Evolutionary conservation across 2,888 invertebrate species (phyloP).

Genomic region (Watsonalla cultraria): DNA sequence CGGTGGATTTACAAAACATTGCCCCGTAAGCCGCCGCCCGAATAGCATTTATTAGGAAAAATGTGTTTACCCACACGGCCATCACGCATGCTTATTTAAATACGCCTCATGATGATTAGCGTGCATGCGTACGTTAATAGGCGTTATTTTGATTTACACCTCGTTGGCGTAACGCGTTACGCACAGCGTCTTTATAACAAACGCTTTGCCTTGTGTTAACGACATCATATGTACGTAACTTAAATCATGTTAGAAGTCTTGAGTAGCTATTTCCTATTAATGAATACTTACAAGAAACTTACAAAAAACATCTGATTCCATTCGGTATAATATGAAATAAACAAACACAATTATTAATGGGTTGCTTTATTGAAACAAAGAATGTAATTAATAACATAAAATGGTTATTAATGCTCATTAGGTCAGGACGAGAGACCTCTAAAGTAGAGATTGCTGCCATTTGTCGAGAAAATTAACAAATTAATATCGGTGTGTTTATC

Average conservation of each 20-base stretch:
- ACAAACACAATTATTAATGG: not conserved
- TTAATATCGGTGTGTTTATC: slow-evolving; percentile 13
- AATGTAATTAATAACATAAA: not conserved
- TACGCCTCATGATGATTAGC: slow-evolving; percentile 10
- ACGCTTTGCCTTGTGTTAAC: not conserved
- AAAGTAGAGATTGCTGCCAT: not conserved
- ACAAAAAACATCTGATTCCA: no score
- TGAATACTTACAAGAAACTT: no score
- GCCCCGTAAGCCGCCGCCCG: slow-evolving; percentile 46
- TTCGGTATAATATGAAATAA: no score
- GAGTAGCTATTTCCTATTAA: no score
- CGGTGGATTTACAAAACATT: slow-evolving; percentile 68
- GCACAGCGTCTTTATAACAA: no score
- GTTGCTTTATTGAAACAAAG: not conserved
- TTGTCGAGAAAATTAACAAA: slow-evolving; percentile 5
- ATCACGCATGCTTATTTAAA: slow-evolving; percentile 41
- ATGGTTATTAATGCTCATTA: not conserved
- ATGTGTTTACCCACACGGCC: slow-evolving; percentile 44
- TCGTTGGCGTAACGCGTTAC: slow-evolving; percentile 12
- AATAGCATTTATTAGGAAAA: slow-evolving; percentile 71
- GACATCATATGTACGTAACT: not conserved
- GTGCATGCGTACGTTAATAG: slow-evolving; percentile 7
- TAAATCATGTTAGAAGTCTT: no score
- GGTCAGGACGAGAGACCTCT: not conserved
- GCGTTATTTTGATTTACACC: slow-evolving; percentile 15